phyloP scores from a whole-genome alignment of 2,888 invertebrate genomes.

The Beris morrisii region DNA sequence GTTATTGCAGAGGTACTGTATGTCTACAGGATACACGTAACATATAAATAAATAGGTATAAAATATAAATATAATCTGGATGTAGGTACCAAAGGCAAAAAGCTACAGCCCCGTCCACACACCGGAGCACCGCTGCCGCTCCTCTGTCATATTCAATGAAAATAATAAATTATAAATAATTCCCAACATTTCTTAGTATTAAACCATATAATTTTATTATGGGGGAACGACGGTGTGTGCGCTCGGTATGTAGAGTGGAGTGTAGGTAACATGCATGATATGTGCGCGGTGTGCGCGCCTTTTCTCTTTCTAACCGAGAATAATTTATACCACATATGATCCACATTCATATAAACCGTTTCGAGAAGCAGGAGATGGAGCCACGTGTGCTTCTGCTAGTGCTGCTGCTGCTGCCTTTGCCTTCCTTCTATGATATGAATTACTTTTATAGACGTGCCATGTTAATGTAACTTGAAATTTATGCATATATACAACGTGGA shows the following conservation, averaged over 20 bases:
- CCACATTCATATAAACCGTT: slow-evolving; percentile 22
- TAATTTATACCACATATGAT: slow-evolving; percentile 32
- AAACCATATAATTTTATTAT: slow-evolving; percentile 36
- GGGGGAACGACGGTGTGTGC: slow-evolving; percentile 27
- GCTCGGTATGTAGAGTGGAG: slow-evolving; percentile 7
- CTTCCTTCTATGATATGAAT: slow-evolving; percentile 24
- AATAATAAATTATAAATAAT: slow-evolving; percentile 36
- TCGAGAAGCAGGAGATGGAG: slow-evolving; percentile 27
- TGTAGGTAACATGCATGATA: slow-evolving; percentile 3
- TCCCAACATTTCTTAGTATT: slow-evolving; percentile 34
- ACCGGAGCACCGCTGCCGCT: slow-evolving; percentile 14
- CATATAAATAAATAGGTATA: too few relatives aligned
- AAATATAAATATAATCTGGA: too few relatives aligned
- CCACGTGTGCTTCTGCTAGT: slow-evolving; percentile 21
- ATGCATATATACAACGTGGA: slow-evolving; percentile 28
- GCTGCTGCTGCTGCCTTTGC: slow-evolving; percentile 3
- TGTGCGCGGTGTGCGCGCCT: slow-evolving; percentile 6
- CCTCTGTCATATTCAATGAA: slow-evolving; percentile 33
- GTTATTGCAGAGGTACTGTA: too few relatives aligned
- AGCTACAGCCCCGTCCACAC: not conserved
- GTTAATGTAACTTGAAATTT: slow-evolving; percentile 30
- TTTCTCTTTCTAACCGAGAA: slow-evolving; percentile 29
- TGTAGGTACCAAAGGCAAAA: too few relatives aligned
- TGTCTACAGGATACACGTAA: too few relatives aligned
- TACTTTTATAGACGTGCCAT: slow-evolving; percentile 31